Evolutionary conservation across 1,140 invertebrate species (phyloP).

Genomic region (Sarcophaga bullata): DNA sequence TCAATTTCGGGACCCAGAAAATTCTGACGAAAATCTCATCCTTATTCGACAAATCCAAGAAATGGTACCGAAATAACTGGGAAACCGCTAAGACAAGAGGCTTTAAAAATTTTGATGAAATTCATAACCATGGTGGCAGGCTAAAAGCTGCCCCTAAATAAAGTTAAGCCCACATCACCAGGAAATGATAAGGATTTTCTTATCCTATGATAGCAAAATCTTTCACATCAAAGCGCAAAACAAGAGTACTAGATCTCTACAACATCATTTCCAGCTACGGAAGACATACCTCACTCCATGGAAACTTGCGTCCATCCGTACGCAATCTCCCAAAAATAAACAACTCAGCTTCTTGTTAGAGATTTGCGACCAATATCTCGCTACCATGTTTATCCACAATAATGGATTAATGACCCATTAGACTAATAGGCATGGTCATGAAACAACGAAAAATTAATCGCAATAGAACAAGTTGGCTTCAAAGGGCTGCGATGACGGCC

Average conservation of each 20-base stretch:
- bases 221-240: no score
- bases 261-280: neutral
- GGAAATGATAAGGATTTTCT: neutral
- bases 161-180: neutral
- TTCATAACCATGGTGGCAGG: neutral
- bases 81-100: neutral
- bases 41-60: no score
- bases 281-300: neutral
- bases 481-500: no score
- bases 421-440: no score
- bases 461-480: no score
- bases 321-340: neutral
- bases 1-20: neutral
- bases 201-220: no score
- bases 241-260: no score
- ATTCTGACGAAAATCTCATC: slow-evolving; percentile 1
- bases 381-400: no score
- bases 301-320: neutral
- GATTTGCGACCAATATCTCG: no score
- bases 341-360: no score
- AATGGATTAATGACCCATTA: no score
- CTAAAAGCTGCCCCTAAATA: neutral
- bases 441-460: no score
- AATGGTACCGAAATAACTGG: neutral
- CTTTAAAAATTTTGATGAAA: neutral